phyloP scores from a whole-genome alignment of 2,888 invertebrate genomes.

The Herminia tarsipennalis region DNA sequence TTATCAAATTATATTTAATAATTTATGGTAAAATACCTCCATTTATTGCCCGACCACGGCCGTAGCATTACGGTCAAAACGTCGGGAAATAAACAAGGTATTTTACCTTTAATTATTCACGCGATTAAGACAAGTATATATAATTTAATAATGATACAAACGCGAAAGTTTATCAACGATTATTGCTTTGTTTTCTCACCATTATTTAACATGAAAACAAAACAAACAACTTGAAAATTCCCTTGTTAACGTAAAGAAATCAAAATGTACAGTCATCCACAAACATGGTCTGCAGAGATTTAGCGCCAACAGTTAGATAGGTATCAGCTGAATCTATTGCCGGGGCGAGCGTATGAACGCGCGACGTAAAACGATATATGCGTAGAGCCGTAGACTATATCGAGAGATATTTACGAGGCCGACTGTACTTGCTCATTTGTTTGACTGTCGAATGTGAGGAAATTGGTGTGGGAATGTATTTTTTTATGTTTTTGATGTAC shows the following conservation, averaged over 20 bases:
- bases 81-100: too few species aligned
- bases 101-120: too few species aligned
- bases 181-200: too few species aligned
- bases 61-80: too few species aligned
- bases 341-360: slow-evolving; percentile 55
- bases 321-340: slow-evolving; percentile 69
- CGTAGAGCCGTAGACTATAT: slow-evolving; percentile 35
- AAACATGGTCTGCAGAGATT: slow-evolving; percentile 60
- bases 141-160: too few species aligned
- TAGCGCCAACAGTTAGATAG: slow-evolving; percentile 64
- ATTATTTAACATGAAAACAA: too few species aligned
- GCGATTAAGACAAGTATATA: too few species aligned
- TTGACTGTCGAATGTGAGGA: slow-evolving; percentile 17
- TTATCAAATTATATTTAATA: too few species aligned
- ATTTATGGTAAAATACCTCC: too few species aligned
- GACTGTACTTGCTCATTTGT: slow-evolving; percentile 45
- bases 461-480: slow-evolving; percentile 23
- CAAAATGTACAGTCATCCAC: slow-evolving; percentile 53
- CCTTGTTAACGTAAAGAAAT: slow-evolving; percentile 27
- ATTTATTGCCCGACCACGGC: too few species aligned
- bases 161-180: too few species aligned
- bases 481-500: neutral
- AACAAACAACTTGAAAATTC: slow-evolving; percentile 12
- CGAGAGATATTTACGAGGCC: slow-evolving; percentile 47
- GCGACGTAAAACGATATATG: slow-evolving; percentile 52